Conservation (phyloP, 1,140 invertebrate species). For the Drosophila bocqueti region DNA sequence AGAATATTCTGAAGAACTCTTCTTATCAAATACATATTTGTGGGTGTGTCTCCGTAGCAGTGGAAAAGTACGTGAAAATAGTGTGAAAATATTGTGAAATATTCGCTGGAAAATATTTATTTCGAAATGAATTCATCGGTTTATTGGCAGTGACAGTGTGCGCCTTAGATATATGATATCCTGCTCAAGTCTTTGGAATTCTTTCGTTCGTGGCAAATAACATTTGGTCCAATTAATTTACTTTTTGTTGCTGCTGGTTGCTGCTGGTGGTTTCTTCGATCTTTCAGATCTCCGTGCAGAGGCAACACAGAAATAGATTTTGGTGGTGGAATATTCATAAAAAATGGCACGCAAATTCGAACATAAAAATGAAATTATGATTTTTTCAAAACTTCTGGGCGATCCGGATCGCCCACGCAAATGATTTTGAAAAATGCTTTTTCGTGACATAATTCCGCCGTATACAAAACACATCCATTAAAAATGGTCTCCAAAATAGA, state of each 20-base stretch:
- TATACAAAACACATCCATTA: conserved; percentile 47
- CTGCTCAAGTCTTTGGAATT: conserved; percentile 31
- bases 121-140: conserved; percentile 12
- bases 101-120: neutral
- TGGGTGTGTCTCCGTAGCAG: conserved; percentile 41
- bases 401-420: conserved; percentile 44
- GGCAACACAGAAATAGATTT: conserved; percentile 64
- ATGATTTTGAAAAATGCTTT: conserved; percentile 60
- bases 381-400: conserved; percentile 52
- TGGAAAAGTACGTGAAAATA: conserved; percentile 34
- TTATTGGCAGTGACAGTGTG: conserved; percentile 23
- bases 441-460: conserved; percentile 51
- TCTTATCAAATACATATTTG: conserved; percentile 16
- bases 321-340: conserved; percentile 53
- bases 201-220: conserved; percentile 14
- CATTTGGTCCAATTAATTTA: conserved; percentile 76
- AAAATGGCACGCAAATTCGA: conserved; percentile 63
- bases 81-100: conserved; percentile 25
- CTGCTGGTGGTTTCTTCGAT: conserved; percentile 34
- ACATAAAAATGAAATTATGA: conserved; percentile 78
- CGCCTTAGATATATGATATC: conserved; percentile 36
- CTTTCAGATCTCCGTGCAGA: conserved; percentile 31
- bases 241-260: conserved; percentile 40
- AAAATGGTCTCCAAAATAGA: conserved; percentile 28
- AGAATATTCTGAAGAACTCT: conserved; percentile 33